phyloP scores from a whole-genome alignment of 2,888 invertebrate genomes.

The Calliopum simillimum region DNA sequence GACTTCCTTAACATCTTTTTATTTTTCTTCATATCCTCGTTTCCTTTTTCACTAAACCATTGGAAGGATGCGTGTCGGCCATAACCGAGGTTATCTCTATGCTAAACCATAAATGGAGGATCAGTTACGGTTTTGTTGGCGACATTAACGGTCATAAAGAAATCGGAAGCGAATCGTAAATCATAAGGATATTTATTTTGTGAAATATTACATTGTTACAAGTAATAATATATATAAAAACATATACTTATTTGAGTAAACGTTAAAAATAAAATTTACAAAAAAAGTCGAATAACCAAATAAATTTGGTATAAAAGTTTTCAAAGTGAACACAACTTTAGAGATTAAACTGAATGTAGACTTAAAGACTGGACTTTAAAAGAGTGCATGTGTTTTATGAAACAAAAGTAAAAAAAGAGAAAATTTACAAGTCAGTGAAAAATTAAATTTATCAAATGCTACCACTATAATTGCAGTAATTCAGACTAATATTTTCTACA shows the following conservation, averaged over 20 bases:
- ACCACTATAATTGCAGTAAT: no score
- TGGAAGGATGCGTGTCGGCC: constrained; percentile 28
- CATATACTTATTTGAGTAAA: no score
- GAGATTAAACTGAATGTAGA: neutral
- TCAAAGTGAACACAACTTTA: no score
- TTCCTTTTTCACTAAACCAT: neutral
- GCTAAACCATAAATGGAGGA: constrained; percentile 54
- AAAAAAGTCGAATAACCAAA: constrained; percentile 16
- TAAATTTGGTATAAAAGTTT: no score
- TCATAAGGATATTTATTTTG: constrained; percentile 14
- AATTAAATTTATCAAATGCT: no score
- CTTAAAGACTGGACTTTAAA: neutral
- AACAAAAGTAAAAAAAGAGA: neutral
- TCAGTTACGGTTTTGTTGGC: constrained; percentile 62
- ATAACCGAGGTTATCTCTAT: constrained; percentile 61
- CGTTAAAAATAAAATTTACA: constrained; percentile 21
- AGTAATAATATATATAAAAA: constrained; percentile 23
- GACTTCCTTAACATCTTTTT: constrained; percentile 31
- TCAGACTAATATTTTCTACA: no score
- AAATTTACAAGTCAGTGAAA: no score
- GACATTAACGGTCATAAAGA: constrained; percentile 56
- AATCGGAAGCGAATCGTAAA: constrained; percentile 38
- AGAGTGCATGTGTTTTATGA: no score
- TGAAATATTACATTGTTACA: constrained; percentile 23
- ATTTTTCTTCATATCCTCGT: neutral